Evolutionary conservation across 1,140 invertebrate genomes (phyloP), one percentile per base, ranked within the genome.

Genomic region (Drosophila pectinifera): DNA sequence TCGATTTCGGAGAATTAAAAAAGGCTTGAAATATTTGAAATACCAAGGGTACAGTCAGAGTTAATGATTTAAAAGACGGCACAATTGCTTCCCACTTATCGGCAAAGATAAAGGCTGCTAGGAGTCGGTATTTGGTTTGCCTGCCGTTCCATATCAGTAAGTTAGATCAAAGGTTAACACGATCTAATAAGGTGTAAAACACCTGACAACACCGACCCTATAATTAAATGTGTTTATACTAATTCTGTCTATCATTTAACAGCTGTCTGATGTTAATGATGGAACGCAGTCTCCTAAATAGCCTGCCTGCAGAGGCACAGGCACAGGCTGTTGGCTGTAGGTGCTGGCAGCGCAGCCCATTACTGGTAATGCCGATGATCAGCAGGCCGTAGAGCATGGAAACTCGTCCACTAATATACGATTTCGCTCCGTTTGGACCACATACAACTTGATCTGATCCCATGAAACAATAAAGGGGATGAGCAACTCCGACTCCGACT

Each of bases 111-210:
- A 31, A 64, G 28, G 48, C 26, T 34, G 18, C 36, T 24, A 20
- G 49, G 41, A 56, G 65, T 68, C 26, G 55, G 54, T 31, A 53
- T 49, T 72, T 42, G 59, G 59, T 18, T 34, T 42, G 61, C 64
- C 64, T 63, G 64, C 26, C 34, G 64, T 65, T 68, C 64, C 64
- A 36, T 68, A 68, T 68, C 64, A 68, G 64, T 65, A 53, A 68
- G 64, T 68, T 68, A 68, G 64, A 68, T 68, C 41, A 73, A 74
- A 74, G 70, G 70, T 54, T 74, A 73, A 74, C 70, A 73, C 70
- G 69, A 74, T 73, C 72, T 74, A 74, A 74, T 74, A 73, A 74
- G 72, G 72, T 74, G 69, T 73, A 74, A 74, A 74, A 74, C 72
- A 74, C 72, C 72, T 74, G 72, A 74, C 69, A 74, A 73, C 70